A percentile compares a stretch with the other conserved stretches of the same genome.
Evolutionary conservation across 2,888 invertebrate genomes (phyloP).

Genomic region (Patella ulyssiponensis): DNA sequence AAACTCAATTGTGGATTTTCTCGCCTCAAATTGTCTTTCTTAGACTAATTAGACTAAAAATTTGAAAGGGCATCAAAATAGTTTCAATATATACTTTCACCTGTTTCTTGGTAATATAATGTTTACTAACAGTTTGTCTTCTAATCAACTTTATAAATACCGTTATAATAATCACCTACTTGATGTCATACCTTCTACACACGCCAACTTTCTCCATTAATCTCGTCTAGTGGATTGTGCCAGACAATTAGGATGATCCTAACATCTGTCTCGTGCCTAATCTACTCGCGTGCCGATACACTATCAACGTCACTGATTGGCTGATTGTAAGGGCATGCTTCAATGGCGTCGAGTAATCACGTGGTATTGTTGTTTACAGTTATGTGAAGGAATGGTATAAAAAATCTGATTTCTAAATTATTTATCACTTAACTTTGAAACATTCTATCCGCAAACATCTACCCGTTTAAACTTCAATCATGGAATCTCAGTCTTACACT

Average conservation of each 20-base stretch:
- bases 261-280: background rate
- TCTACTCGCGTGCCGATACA: constrained; percentile 8
- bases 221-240: background rate
- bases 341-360: background rate
- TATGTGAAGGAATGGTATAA: background rate
- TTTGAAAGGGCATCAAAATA: too few relatives aligned
- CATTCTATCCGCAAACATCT: background rate
- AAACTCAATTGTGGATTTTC: too few relatives aligned
- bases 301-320: background rate
- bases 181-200: too few relatives aligned
- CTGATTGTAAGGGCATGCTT: background rate
- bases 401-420: background rate
- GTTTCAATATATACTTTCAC: too few relatives aligned
- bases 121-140: too few relatives aligned
- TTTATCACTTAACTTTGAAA: background rate
- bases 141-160: too few relatives aligned
- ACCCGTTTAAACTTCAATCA: background rate
- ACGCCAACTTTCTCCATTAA: too few relatives aligned
- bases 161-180: too few relatives aligned
- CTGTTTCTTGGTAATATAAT: too few relatives aligned
- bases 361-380: background rate
- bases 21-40: too few relatives aligned
- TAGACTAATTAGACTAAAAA: too few relatives aligned
- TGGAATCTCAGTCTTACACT: too few relatives aligned
- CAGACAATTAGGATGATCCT: constrained; percentile 1